Evolutionary conservation across 2,888 invertebrate genomes (phyloP), one percentile per base, ranked within the genome.

Genomic region (Patella pellucida): DNA sequence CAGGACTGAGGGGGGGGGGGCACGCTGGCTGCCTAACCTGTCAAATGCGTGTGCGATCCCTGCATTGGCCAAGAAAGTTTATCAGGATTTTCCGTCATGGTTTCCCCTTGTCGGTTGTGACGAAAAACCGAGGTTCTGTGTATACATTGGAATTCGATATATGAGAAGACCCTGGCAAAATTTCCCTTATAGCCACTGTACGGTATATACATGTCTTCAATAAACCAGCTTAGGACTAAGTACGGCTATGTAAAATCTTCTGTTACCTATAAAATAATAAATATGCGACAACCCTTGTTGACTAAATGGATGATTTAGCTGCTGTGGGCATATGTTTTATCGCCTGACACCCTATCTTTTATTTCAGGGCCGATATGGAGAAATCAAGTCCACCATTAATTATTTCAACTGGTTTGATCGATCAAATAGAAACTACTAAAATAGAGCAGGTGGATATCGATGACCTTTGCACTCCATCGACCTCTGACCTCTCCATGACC

Each of bases 341-440:
- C 9, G 41, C 41, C 31, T 41, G 9, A 41, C 41, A 41, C 51
- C 69, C 68, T 19, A 75, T 31, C 52, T 16, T 70, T 74, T 74
- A 54, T 56, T 76, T 16, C 76, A 86, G 88, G 19, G 78, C 81
- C 0, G 79, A 79, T 14, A 81, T 85, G 72, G 82, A 83, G 31
- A 82, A 85, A 68, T 90, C 90, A 15, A 85, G 82, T 54, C 88
- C 89, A 11, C 81, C 89, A 19, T 81, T 91, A 54, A 83, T 87
- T 16, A 79, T 91, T 76, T 89, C 90, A 50, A 85, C 89, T 27
- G 88, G 88, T 4, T 84, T 90, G 77, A 87, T 90, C 23, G 87
- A 88, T 52, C 88, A 90, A 75, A 81, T 90, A 51, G 76, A 78
- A 23, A 78, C 84, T 52, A 52, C 76, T 11, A 72, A 81, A 3